Evolutionary conservation across 2,888 invertebrate genomes (phyloP).

Genomic region (Euclidia mi): DNA sequence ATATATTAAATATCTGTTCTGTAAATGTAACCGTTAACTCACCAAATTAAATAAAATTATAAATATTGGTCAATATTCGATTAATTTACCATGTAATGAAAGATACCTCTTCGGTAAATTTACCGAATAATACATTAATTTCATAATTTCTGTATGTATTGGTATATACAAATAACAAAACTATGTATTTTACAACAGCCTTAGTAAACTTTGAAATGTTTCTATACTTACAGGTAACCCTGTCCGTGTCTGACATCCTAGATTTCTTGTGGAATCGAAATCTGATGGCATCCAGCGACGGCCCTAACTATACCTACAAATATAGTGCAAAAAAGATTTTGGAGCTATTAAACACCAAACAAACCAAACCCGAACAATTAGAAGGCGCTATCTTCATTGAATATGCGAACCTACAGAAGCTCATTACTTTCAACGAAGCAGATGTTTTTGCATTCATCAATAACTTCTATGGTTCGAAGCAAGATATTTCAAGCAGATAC

Average conservation of each 20-base stretch:
- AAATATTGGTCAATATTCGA: no score
- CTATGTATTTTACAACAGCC: background rate
- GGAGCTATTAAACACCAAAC: conserved; percentile 89
- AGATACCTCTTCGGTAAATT: no score
- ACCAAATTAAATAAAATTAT: no score
- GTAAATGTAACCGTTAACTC: no score
- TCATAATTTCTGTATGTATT: no score
- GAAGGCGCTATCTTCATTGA: conserved; percentile 89
- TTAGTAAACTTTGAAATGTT: no score
- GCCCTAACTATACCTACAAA: conserved; percentile 67
- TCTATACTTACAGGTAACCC: conserved; percentile 65
- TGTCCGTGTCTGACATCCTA: conserved; percentile 75
- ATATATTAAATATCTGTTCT: no score
- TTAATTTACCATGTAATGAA: no score
- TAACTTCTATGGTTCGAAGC: conserved; percentile 71
- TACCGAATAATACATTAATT: no score
- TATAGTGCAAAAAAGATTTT: conserved; percentile 90
- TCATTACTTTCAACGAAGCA: conserved; percentile 87
- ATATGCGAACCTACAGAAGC: conserved; percentile 80
- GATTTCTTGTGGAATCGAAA: conserved; percentile 63
- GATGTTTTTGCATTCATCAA: conserved; percentile 85
- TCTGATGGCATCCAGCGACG: conserved; percentile 46
- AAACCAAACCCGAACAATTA: conserved; percentile 84
- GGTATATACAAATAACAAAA: no score
- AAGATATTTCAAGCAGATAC: conserved; percentile 79